phyloP scores from a whole-genome alignment of 2,888 invertebrate genomes.

The Carabus problematicus region DNA sequence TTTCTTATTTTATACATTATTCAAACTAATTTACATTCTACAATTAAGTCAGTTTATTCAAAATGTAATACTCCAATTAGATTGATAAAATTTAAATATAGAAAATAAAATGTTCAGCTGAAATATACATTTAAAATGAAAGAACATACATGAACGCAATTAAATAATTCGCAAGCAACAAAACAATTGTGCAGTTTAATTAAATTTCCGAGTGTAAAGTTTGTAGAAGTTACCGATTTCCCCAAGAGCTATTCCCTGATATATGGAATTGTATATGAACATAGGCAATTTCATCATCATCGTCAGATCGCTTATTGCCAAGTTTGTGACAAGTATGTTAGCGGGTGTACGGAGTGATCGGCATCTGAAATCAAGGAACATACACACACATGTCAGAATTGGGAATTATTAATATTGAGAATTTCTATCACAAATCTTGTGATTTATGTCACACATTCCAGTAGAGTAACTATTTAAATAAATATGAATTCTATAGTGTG shows the following conservation, averaged over 20 bases:
- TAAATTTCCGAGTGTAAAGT: constrained; percentile 35
- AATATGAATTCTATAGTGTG: no score
- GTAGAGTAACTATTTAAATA: no score
- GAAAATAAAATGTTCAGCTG: no score
- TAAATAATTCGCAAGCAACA: no score
- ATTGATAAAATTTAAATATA: no score
- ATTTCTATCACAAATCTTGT: no score
- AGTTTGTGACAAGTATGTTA: constrained; percentile 76
- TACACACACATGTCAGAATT: background rate
- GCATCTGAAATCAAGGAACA: constrained; percentile 63
- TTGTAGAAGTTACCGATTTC: constrained; percentile 65
- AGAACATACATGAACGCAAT: background rate
- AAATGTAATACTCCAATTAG: no score
- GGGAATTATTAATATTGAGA: background rate
- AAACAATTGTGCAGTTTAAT: background rate
- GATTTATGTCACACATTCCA: no score
- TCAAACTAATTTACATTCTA: background rate
- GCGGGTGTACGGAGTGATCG: constrained; percentile 76
- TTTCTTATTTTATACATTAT: background rate
- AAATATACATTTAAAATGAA: no score
- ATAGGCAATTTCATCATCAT: constrained; percentile 77
- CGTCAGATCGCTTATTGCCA: constrained; percentile 77
- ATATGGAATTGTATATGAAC: constrained; percentile 76
- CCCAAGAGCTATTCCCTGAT: constrained; percentile 76
- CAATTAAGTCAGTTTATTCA: background rate